phyloP scores from a whole-genome alignment of 2,888 invertebrate species.

The Exephanes ischioxanthus region DNA sequence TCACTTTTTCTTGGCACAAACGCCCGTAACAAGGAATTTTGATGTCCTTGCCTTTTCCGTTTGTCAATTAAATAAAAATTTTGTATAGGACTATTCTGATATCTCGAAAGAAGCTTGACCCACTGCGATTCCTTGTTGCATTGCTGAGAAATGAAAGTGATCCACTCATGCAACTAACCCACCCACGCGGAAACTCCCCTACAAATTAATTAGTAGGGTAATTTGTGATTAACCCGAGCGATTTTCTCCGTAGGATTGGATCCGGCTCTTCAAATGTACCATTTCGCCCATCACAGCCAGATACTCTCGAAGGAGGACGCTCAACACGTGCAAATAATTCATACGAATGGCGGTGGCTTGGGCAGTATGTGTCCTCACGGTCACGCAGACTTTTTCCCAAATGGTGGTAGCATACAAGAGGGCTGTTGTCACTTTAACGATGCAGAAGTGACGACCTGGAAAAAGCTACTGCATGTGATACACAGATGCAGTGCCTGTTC shows the following conservation, averaged over 20 bases:
- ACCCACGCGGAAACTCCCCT: neutral
- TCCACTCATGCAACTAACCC: too few species aligned
- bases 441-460: neutral
- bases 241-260: constrained; percentile 80
- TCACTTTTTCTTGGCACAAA: too few species aligned
- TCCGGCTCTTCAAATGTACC: constrained; percentile 82
- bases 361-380: neutral
- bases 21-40: too few species aligned
- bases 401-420: constrained; percentile 13
- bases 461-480: neutral
- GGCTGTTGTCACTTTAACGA: neutral
- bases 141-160: too few species aligned
- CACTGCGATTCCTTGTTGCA: too few species aligned
- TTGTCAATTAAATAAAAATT: too few species aligned
- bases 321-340: constrained; percentile 82
- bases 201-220: neutral
- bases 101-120: too few species aligned
- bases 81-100: too few species aligned
- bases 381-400: constrained; percentile 21
- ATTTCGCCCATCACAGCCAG: constrained; percentile 63
- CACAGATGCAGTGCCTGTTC: neutral
- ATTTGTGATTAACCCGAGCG: neutral
- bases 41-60: too few species aligned
- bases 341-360: constrained; percentile 75
- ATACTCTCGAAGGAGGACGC: constrained; percentile 81